phyloP scores from a whole-genome alignment of 2,113 vertebrate species.

The Podiceps cristatus region DNA sequence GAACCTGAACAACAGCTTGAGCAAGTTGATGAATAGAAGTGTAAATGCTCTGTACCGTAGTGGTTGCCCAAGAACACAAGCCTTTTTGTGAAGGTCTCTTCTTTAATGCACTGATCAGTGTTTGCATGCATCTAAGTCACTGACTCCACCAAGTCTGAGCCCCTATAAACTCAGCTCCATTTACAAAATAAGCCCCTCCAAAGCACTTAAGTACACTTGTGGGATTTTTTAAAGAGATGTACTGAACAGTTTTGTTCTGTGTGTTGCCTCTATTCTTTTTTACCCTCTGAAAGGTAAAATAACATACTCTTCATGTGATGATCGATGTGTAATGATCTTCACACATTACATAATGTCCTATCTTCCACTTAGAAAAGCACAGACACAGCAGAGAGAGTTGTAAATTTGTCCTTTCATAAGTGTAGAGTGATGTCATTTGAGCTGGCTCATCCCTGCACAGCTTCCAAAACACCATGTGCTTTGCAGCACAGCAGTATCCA shows the following conservation, averaged over 20 bases:
- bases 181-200: neutral
- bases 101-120: neutral
- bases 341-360: neutral
- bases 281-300: neutral
- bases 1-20: neutral
- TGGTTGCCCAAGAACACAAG: neutral
- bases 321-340: neutral
- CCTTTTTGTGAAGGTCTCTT: neutral
- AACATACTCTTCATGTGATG: neutral
- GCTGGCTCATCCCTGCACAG: neutral
- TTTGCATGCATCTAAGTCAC: neutral
- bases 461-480: neutral
- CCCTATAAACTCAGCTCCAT: neutral
- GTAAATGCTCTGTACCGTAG: neutral
- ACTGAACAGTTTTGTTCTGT: neutral
- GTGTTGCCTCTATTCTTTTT: neutral
- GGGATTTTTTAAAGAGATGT: neutral
- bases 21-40: neutral
- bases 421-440: neutral
- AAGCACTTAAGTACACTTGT: neutral
- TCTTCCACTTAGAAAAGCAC: neutral
- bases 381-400: neutral
- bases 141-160: neutral
- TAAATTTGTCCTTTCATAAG: neutral
- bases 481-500: neutral